Percentiles rank a stretch among this genome's conserved stretches.
phyloP scores from a whole-genome alignment of 2,797 vertebrate species.

The Bothrops alternatus region DNA sequence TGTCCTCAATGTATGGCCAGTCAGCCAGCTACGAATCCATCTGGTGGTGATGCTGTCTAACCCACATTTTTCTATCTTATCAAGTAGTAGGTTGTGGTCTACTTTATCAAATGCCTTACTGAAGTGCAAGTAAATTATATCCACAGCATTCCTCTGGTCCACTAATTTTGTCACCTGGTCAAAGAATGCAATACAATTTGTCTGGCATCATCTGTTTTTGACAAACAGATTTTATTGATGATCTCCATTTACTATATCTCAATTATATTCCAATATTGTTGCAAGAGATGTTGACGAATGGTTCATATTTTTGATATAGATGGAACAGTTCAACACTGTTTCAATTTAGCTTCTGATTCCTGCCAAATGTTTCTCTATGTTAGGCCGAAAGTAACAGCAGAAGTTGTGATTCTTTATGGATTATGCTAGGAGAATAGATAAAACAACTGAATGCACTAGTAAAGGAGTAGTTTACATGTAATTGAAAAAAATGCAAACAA shows the following conservation, averaged over 20 bases:
- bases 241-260: neutral
- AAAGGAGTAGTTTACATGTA: neutral
- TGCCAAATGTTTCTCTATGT: neutral
- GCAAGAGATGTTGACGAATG: neutral
- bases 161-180: too few species aligned
- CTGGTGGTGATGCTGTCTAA: too few species aligned
- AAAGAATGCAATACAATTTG: too few species aligned
- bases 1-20: too few species aligned
- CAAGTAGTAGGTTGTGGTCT: too few species aligned
- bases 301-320: neutral
- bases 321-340: neutral
- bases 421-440: neutral
- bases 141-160: too few species aligned
- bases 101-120: too few species aligned
- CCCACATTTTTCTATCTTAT: too few species aligned
- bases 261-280: neutral
- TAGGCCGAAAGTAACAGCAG: neutral
- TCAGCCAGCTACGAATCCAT: too few species aligned
- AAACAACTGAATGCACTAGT: neutral
- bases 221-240: neutral
- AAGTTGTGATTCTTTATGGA: neutral
- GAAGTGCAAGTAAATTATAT: too few species aligned
- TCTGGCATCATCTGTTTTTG: too few species aligned
- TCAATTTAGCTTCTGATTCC: neutral
- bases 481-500: neutral